phyloP scores from a whole-genome alignment of 1,140 invertebrate species.

The Drosophila paulistorum region DNA sequence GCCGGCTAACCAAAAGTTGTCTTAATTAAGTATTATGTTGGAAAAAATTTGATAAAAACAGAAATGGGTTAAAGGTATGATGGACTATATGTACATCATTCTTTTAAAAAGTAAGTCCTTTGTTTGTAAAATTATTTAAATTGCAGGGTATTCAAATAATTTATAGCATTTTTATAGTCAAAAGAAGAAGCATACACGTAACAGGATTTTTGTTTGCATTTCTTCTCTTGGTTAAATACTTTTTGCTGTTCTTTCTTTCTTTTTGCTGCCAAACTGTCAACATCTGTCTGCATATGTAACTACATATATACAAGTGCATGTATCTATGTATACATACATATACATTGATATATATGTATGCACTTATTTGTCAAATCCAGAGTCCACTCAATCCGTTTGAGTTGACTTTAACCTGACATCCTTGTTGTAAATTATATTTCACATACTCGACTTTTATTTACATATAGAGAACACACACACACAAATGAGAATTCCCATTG shows the following conservation, averaged over 20 bases:
- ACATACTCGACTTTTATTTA: background rate
- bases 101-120: too few relatives aligned
- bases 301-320: background rate
- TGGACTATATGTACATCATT: too few relatives aligned
- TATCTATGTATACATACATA: slow-evolving; percentile 3
- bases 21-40: slow-evolving; percentile 11
- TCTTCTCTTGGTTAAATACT: slow-evolving; percentile 18
- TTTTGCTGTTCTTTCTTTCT: slow-evolving; percentile 38
- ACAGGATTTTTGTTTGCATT: slow-evolving; percentile 38
- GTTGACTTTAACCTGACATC: slow-evolving; percentile 63
- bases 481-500: background rate
- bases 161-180: background rate
- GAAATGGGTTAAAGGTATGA: slow-evolving; percentile 23
- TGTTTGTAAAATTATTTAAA: background rate
- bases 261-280: slow-evolving; percentile 39
- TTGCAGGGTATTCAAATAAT: background rate
- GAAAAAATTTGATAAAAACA: slow-evolving; percentile 5
- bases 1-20: slow-evolving; percentile 21
- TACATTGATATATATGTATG: background rate
- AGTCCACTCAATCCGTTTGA: slow-evolving; percentile 20
- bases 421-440: slow-evolving; percentile 52
- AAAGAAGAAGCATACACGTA: slow-evolving; percentile 27
- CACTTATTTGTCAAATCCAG: slow-evolving; percentile 59
- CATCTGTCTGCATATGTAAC: slow-evolving; percentile 43
- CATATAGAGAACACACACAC: background rate